Conservation (phyloP, 1,140 invertebrate species). For the Macrotrachela quadricornifera region DNA sequence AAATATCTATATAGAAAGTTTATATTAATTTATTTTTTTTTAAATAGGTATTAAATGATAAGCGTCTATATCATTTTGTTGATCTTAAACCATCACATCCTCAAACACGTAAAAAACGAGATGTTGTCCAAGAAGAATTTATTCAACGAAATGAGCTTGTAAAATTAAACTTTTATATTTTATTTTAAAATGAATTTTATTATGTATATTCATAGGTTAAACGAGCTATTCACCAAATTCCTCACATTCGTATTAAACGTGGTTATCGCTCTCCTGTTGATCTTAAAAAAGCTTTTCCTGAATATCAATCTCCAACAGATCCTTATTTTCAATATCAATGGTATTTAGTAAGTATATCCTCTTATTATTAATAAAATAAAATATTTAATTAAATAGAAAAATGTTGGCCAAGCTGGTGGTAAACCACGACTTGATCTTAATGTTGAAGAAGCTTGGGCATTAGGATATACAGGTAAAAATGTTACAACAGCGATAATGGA, state of each 20-base stretch:
- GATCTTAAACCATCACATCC: too few relatives aligned
- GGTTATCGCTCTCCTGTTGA: slow-evolving; percentile 4
- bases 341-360: slow-evolving; percentile 7
- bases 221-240: slow-evolving; percentile 1
- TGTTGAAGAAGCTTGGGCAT: slow-evolving; percentile 72
- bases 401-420: slow-evolving; percentile 91
- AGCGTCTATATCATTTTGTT: too few relatives aligned
- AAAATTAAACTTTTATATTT: too few relatives aligned
- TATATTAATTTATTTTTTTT: too few relatives aligned
- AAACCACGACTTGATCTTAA: slow-evolving; percentile 86
- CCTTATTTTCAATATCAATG: slow-evolving; percentile 10
- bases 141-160: too few relatives aligned
- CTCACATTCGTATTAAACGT: slow-evolving; percentile 4
- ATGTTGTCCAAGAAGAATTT: too few relatives aligned
- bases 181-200: neutral
- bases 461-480: slow-evolving; percentile 87
- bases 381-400: slow-evolving; percentile 42
- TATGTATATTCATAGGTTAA: neutral
- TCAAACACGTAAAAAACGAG: too few relatives aligned
- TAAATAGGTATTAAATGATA: too few relatives aligned
- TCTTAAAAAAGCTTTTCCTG: slow-evolving; percentile 2
- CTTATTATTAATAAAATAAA: neutral
- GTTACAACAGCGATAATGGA: slow-evolving; percentile 99
- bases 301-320: slow-evolving; percentile 6
- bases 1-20: too few relatives aligned